phyloP scores from a whole-genome alignment of 2,888 invertebrate species.

The Punctoribates punctum region DNA sequence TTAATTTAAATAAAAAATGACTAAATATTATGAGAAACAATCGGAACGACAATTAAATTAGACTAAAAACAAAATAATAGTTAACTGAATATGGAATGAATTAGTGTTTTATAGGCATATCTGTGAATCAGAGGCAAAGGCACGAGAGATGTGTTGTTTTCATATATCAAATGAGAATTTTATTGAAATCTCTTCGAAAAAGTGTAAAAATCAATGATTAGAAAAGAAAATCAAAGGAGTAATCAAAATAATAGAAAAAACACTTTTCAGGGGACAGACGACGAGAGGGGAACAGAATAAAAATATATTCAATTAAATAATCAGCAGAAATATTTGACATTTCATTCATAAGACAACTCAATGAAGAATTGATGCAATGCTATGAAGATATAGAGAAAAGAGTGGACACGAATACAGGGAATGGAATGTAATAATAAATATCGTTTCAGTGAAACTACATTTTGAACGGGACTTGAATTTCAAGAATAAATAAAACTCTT shows the following conservation, averaged over 20 bases:
- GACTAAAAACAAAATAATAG: not conserved
- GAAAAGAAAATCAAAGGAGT: not conserved
- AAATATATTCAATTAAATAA: not conserved
- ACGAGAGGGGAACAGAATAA: no score
- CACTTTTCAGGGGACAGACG: no score
- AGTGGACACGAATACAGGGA: not conserved
- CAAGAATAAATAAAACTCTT: not conserved
- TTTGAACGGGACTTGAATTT: conserved; percentile 29
- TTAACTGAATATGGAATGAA: not conserved
- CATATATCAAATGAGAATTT: conserved; percentile 3
- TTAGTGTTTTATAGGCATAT: conserved; percentile 19
- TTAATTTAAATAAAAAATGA: not conserved
- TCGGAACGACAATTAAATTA: not conserved
- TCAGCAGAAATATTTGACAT: not conserved
- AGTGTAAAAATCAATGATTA: not conserved
- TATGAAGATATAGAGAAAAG: not conserved
- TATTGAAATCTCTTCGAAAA: not conserved
- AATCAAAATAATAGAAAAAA: no score
- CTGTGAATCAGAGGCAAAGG: conserved; percentile 32
- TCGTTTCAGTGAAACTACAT: conserved; percentile 39
- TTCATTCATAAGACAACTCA: not conserved
- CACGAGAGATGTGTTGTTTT: conserved; percentile 9
- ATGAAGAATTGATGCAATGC: conserved; percentile 4
- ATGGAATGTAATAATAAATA: conserved; percentile 20
- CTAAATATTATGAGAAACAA: not conserved